Percentiles rank a stretch among this genome's conserved stretches.
Evolutionary conservation across 2,797 vertebrate species (phyloP).

Genomic region (Antrozous pallidus): DNA sequence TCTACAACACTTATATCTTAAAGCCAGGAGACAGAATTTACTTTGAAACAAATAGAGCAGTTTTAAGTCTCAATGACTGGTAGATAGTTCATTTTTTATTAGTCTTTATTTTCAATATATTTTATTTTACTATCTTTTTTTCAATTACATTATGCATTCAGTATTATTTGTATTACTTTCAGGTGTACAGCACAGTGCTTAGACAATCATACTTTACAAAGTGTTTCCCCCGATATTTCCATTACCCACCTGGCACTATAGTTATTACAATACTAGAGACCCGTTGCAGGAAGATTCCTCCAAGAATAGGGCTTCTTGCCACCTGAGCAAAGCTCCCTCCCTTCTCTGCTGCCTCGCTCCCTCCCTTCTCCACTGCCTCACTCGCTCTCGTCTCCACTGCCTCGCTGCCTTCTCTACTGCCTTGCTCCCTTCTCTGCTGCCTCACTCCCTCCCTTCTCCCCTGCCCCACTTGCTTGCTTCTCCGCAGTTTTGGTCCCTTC

Average conservation of each 20-base stretch:
- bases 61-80: neutral
- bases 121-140: neutral
- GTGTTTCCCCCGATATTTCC: neutral
- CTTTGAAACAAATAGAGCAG: conserved; percentile 25
- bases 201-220: neutral
- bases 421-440: no score
- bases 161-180: neutral
- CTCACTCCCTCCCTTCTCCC: no score
- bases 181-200: neutral
- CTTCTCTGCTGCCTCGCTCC: no score
- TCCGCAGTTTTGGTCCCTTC: no score
- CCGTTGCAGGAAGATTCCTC: no score
- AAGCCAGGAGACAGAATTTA: conserved; percentile 11
- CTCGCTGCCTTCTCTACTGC: no score
- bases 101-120: conserved; percentile 16
- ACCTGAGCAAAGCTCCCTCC: no score
- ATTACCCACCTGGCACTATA: neutral
- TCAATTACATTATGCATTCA: neutral
- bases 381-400: no score
- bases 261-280: neutral
- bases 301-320: no score
- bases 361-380: no score
- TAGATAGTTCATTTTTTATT: neutral
- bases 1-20: neutral
- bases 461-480: no score